Evolutionary conservation across 2,113 vertebrate species (phyloP).

Genomic region (Ceyx margarethae): DNA sequence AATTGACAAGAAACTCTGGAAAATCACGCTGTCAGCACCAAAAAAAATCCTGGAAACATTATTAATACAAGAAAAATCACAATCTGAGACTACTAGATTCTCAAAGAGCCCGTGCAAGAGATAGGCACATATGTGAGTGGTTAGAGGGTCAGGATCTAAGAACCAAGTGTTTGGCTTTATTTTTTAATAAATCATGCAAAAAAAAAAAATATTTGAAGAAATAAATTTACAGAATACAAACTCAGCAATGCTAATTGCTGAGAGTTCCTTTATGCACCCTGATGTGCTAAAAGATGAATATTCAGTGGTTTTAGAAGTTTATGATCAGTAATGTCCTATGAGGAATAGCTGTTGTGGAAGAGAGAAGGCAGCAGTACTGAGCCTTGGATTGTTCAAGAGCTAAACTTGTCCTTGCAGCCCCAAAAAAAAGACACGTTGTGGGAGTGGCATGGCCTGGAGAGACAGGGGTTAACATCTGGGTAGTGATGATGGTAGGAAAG

Average conservation of each 20-base stretch:
- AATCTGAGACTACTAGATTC: background rate
- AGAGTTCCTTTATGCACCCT: background rate
- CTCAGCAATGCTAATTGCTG: constrained; percentile 19
- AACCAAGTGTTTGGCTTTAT: constrained; percentile 36
- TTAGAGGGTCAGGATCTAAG: constrained; percentile 35
- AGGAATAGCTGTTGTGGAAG: background rate
- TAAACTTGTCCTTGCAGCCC: background rate
- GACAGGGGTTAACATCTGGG: background rate
- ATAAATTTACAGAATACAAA: constrained; percentile 34
- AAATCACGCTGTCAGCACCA: background rate
- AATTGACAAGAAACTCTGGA: background rate
- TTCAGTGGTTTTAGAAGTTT: constrained; percentile 12
- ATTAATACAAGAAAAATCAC: background rate
- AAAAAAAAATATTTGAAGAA: constrained; percentile 10
- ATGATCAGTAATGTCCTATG: background rate
- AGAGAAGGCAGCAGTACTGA: background rate
- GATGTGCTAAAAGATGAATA: constrained; percentile 42
- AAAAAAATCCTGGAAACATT: background rate
- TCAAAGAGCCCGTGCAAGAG: background rate
- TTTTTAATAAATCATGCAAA: constrained; percentile 25
- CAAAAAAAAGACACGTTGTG: background rate
- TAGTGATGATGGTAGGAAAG: background rate
- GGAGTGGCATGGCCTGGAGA: background rate
- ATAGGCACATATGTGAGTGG: background rate
- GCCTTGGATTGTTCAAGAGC: background rate